These are phyloP conservation scores for Atethmia centrago DNA, from an alignment of 2,888 invertebrate genomes.

Conservation along the genomic window DNA sequence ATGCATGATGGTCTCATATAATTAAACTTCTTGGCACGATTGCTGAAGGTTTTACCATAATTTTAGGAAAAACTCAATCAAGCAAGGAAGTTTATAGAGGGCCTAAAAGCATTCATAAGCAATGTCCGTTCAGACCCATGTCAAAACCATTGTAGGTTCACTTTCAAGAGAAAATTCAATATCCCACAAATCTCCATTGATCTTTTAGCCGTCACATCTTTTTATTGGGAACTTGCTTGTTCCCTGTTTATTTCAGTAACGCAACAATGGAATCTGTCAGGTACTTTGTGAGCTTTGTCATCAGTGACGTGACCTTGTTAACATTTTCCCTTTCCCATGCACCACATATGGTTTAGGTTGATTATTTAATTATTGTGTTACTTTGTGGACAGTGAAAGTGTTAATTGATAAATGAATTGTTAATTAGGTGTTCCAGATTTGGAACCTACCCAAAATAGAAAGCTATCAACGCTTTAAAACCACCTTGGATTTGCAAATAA, in stretches of 20 bases:
- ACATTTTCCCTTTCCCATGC: no score
- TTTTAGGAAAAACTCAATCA: constrained; percentile 77
- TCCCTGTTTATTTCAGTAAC: constrained; percentile 59
- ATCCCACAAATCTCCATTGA: constrained; percentile 76
- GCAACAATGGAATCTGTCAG: constrained; percentile 50
- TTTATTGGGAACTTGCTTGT: constrained; percentile 65
- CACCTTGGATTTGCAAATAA: background rate
- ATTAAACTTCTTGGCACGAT: constrained; percentile 70
- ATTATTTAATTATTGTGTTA: no score
- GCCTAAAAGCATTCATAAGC: constrained; percentile 61
- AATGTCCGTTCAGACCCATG: constrained; percentile 71
- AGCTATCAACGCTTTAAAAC: constrained; percentile 1
- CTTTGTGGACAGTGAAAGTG: no score
- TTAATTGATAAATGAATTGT: constrained; percentile 45
- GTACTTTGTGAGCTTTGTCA: constrained; percentile 44
- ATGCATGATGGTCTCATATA: constrained; percentile 63
- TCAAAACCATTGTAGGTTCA: constrained; percentile 79
- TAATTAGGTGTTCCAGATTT: constrained; percentile 26
- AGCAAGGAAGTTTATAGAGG: constrained; percentile 43
- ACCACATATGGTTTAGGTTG: no score
- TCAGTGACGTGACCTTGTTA: constrained; percentile 20
- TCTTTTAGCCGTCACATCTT: constrained; percentile 72
- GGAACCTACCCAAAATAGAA: constrained; percentile 2
- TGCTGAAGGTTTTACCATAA: constrained; percentile 53
- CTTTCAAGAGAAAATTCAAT: constrained; percentile 80